Evolutionary conservation across 2,113 vertebrate genomes (phyloP).

Genomic region (Eretmochelys imbricata): DNA sequence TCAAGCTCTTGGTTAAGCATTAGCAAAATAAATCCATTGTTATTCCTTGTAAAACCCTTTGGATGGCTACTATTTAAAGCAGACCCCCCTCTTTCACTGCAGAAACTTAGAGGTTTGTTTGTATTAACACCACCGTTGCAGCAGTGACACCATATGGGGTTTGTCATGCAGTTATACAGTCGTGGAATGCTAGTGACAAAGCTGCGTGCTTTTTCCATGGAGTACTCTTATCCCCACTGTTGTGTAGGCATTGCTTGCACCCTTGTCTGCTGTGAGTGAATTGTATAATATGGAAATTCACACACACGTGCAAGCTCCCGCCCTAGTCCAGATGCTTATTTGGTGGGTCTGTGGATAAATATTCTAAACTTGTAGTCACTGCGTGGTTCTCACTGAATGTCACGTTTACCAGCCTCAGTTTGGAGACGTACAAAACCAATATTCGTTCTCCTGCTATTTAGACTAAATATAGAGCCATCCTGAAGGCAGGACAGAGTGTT

Average conservation of each 20-base stretch:
- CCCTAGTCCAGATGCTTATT: background rate
- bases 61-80: background rate
- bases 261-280: background rate
- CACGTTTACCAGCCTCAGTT: background rate
- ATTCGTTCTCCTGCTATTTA: background rate
- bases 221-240: background rate
- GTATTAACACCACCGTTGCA: background rate
- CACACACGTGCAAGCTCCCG: background rate
- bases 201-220: background rate
- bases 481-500: background rate
- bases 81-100: background rate
- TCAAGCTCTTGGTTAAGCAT: too few relatives aligned
- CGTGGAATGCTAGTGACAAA: background rate
- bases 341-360: background rate
- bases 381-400: background rate
- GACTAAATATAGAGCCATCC: background rate
- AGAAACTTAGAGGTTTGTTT: background rate
- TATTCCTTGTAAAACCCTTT: background rate
- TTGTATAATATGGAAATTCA: fast-evolving
- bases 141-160: background rate
- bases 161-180: background rate
- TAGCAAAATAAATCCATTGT: background rate
- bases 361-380: background rate
- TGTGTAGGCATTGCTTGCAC: background rate
- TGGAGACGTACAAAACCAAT: background rate